A percentile compares a stretch with the other conserved stretches of the same genome.
Conservation (phyloP, 2,888 invertebrate species). For the Callosobruchus maculatus region DNA sequence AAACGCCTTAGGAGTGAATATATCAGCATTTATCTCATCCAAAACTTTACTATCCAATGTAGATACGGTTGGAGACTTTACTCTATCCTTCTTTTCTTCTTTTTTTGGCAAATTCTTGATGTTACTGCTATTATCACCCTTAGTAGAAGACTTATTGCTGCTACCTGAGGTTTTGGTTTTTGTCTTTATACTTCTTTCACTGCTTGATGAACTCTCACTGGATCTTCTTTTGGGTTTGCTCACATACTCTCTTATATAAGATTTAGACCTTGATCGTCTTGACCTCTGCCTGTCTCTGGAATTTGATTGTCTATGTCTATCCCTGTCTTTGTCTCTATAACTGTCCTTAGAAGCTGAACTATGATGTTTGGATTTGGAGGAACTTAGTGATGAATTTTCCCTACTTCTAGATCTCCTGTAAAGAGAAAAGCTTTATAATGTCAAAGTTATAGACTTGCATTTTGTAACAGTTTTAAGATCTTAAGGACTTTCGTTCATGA, state of each 20-base stretch:
- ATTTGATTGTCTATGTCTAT: constrained; percentile 18
- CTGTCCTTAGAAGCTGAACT: constrained; percentile 31
- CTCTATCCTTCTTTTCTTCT: constrained; percentile 10
- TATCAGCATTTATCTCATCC: constrained; percentile 69
- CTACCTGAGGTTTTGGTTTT: constrained; percentile 8
- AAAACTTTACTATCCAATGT: constrained; percentile 56
- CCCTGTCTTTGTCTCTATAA: constrained; percentile 1
- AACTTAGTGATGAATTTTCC: constrained; percentile 29
- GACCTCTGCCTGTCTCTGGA: constrained; percentile 31
- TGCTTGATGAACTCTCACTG: constrained; percentile 27
- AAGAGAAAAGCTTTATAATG: background rate
- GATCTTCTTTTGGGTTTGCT: constrained; percentile 33
- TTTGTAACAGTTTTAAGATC: too few relatives aligned
- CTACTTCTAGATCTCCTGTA: constrained; percentile 36
- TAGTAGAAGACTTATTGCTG: constrained; percentile 12
- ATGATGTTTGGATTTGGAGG: constrained; percentile 31
- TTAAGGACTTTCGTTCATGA: too few relatives aligned
- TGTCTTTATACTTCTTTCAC: constrained; percentile 15
- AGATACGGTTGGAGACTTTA: constrained; percentile 40
- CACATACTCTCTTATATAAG: constrained; percentile 43
- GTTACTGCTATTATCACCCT: constrained; percentile 6
- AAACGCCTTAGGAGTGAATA: constrained; percentile 60
- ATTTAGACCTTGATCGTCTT: constrained; percentile 41
- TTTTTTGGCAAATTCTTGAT: constrained; percentile 4
- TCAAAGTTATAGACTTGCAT: background rate